These are phyloP conservation scores for Melinaea marsaeus DNA, from an alignment of 2,888 invertebrate genomes.

Conservation along the genomic window DNA sequence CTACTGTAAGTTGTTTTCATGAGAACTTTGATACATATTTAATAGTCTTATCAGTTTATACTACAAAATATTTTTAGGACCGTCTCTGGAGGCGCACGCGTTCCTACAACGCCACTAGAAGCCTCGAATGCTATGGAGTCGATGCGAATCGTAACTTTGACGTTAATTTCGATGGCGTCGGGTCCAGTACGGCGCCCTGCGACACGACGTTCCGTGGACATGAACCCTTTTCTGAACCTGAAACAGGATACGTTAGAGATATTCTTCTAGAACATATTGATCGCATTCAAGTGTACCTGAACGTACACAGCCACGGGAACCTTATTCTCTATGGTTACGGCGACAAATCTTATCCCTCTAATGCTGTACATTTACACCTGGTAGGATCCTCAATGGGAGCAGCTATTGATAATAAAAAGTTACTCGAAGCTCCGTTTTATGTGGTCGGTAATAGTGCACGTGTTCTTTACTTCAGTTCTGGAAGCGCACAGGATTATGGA, in stretches of 20 bases:
- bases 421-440: slow-evolving; percentile 43
- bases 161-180: slow-evolving; percentile 42
- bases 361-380: slow-evolving; percentile 40
- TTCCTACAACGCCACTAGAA: slow-evolving; percentile 38
- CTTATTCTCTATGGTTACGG: slow-evolving; percentile 81
- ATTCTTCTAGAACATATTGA: slow-evolving; percentile 56
- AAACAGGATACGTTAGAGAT: slow-evolving; percentile 76
- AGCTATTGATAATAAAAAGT: slow-evolving; percentile 45
- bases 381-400: slow-evolving; percentile 51
- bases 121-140: slow-evolving; percentile 43
- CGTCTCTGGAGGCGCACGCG: slow-evolving; percentile 53
- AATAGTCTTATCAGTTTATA: background rate
- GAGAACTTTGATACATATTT: too few species aligned
- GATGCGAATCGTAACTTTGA: slow-evolving; percentile 56
- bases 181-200: slow-evolving; percentile 66
- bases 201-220: slow-evolving; percentile 77
- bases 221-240: slow-evolving; percentile 80
- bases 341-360: slow-evolving; percentile 42
- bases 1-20: slow-evolving; percentile 43
- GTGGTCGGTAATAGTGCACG: slow-evolving; percentile 50
- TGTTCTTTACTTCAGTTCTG: slow-evolving; percentile 47
- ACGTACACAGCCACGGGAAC: slow-evolving; percentile 84
- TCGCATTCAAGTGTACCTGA: slow-evolving; percentile 58
- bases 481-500: slow-evolving; percentile 54
- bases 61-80: slow-evolving; percentile 30